Evolutionary conservation across 2,888 invertebrate genomes (phyloP).

Genomic region (Sminthurides aquaticus): DNA sequence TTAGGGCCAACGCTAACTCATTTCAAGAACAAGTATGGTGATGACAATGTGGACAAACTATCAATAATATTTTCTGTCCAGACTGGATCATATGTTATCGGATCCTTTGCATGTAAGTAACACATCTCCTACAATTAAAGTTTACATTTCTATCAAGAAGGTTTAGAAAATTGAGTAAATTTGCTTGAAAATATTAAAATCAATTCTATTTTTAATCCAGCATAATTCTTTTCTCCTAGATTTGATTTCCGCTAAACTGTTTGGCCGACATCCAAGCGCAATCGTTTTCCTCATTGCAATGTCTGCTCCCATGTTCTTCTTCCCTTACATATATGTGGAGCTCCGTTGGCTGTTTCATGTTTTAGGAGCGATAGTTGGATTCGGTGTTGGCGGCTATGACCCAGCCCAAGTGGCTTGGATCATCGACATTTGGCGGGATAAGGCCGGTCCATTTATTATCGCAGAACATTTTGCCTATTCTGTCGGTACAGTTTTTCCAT

Average conservation of each 20-base stretch:
- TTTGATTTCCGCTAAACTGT: not conserved
- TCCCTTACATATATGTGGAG: slow-evolving; percentile 19
- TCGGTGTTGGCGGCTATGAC: slow-evolving; percentile 28
- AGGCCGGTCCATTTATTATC: slow-evolving; percentile 26
- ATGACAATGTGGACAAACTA: not conserved
- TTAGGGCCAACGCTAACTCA: not conserved
- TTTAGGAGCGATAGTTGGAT: slow-evolving; percentile 17
- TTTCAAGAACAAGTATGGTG: slow-evolving; percentile 8
- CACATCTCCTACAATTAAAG: no score
- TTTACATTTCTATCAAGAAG: not conserved
- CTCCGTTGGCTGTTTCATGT: slow-evolving; percentile 14
- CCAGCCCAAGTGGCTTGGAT: slow-evolving; percentile 30
- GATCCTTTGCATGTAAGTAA: slow-evolving; percentile 1
- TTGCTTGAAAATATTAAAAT: no score
- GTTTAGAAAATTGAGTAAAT: no score
- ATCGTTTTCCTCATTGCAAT: slow-evolving; percentile 14
- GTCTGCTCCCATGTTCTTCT: slow-evolving; percentile 8
- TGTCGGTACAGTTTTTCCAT: slow-evolving; percentile 22
- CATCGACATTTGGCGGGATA: slow-evolving; percentile 29
- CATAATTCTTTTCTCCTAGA: no score
- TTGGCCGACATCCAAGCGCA: slow-evolving; percentile 13
- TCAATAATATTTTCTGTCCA: not conserved
- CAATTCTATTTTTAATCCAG: no score
- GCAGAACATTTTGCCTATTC: slow-evolving; percentile 28
- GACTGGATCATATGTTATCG: slow-evolving; percentile 1